Evolutionary conservation across 2,113 vertebrate genomes (phyloP), one percentile per base, ranked within the genome.

Genomic region (Phalacrocorax carbo): DNA sequence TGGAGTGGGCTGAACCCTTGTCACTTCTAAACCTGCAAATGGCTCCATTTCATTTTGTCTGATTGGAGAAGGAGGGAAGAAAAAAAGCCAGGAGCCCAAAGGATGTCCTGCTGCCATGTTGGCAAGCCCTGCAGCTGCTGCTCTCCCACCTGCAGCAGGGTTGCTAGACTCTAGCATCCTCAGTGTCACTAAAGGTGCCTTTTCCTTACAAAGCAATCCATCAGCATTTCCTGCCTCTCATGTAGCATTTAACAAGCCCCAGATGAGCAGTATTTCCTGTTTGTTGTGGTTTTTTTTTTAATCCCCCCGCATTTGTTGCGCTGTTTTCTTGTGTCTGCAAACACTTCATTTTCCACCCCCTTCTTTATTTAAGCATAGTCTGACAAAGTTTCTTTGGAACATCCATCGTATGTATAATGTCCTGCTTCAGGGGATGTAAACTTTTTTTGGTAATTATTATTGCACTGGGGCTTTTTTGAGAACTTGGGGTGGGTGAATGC

Each of bases 141-240:
- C 10, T 85, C 7, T 86, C 25, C 46, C 27, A 69, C 40, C 80
- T 95, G 61, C 57, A 75, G 38, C 9, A 17, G 15, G 16, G 16
- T 38, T 70, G 42, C 54, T 80, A 0, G 0, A 52, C 65, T 57
- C 61, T 42, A 52, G 26, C 2, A 2, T 54, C n/a, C 49, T 64
- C 40, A 71, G 44, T 42, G 26, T 62, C 68, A 54, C n/a, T 25
- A n/a, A 51, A 57, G 26, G 44, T 54, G 11, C 13, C 22, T 76
- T 79, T 86, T 60, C 4, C 34, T 61, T 80, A 23, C 12, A 14
- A 82, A 84, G 32, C 27, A 80, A 94, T 62, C 38, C 22, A 17
- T 89, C 73, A 68, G 40, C 51, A n/a, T 82, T 77, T 36, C 60
- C 48, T 58, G n/a, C 29, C 11, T 52, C 61, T 76, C 62, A 18